Conservation (phyloP, 1,140 invertebrate species). For the Callitettix versicolor region DNA sequence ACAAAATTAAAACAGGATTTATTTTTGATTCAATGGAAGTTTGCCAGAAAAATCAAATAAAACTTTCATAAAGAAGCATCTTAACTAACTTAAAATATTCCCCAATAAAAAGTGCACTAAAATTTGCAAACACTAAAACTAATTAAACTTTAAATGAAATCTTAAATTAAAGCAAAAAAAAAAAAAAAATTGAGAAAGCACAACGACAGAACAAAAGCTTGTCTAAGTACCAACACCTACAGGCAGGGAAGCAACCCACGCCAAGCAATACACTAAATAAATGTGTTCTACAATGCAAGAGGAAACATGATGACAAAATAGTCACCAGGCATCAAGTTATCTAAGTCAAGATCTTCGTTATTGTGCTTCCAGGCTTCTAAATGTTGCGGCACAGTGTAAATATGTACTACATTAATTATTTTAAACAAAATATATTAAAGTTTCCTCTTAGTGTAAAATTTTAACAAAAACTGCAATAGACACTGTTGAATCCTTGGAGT, state of each 20-base stretch:
- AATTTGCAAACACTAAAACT: slow-evolving; percentile 1
- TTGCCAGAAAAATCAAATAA: slow-evolving; percentile 6
- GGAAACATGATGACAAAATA: slow-evolving; percentile 17
- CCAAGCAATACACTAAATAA: slow-evolving; percentile 6
- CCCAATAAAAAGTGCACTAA: neutral
- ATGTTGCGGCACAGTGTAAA: slow-evolving; percentile 16
- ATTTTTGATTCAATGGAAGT: slow-evolving; percentile 6
- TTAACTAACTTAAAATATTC: neutral
- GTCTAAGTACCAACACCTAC: neutral
- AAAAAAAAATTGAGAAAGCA: slow-evolving; percentile 6
- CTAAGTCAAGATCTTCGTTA: neutral
- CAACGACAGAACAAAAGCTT: slow-evolving; percentile 5
- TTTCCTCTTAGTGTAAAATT: slow-evolving; percentile 11
- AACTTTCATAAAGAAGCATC: slow-evolving; percentile 3
- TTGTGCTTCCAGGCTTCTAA: slow-evolving; percentile 15
- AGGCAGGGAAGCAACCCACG: slow-evolving; percentile 7
- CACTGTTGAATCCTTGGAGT: slow-evolving; percentile 13
- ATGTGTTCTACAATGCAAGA: neutral
- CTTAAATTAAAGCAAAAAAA: slow-evolving; percentile 7
- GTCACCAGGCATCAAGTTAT: slow-evolving; percentile 19
- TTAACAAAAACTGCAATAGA: neutral
- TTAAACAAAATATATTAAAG: slow-evolving; percentile 3
- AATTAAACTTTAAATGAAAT: neutral
- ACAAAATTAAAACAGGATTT: neutral
- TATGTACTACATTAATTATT: neutral